phyloP scores from a whole-genome alignment of 2,888 invertebrate genomes.

The Lordiphosa andalusiaca region DNA sequence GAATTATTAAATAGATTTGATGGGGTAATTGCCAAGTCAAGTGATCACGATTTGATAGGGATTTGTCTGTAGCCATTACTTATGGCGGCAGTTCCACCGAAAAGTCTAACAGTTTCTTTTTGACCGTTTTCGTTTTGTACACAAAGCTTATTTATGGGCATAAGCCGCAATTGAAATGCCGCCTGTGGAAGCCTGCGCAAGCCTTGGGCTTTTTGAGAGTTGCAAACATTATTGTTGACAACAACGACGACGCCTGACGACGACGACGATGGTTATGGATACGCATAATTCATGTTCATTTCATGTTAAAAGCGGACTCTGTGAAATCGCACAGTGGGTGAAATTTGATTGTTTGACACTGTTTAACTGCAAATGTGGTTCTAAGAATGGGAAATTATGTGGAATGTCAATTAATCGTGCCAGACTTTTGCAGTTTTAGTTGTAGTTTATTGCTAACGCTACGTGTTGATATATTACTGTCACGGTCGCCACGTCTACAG shows the following conservation, averaged over 20 bases:
- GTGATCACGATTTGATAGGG: constrained; percentile 31
- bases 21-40: constrained; percentile 34
- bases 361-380: no score
- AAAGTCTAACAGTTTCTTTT: no score
- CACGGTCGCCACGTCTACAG: no score
- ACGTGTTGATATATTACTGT: no score
- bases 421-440: no score
- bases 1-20: constrained; percentile 42
- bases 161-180: constrained; percentile 61
- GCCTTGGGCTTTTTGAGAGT: constrained; percentile 3
- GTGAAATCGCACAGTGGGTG: constrained; percentile 24
- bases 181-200: constrained; percentile 23
- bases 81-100: constrained; percentile 4
- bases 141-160: constrained; percentile 48
- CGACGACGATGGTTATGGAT: constrained; percentile 25
- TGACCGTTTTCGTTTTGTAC: background rate
- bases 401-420: no score
- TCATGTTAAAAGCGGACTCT: constrained; percentile 14
- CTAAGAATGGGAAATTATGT: no score
- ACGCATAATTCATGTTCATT: constrained; percentile 58
- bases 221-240: constrained; percentile 32
- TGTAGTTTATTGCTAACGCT: no score
- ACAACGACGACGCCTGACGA: constrained; percentile 21
- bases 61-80: constrained; percentile 10
- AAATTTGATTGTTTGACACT: no score